phyloP scores from a whole-genome alignment of 2,113 vertebrate species.

The Miniopterus natalensis region DNA sequence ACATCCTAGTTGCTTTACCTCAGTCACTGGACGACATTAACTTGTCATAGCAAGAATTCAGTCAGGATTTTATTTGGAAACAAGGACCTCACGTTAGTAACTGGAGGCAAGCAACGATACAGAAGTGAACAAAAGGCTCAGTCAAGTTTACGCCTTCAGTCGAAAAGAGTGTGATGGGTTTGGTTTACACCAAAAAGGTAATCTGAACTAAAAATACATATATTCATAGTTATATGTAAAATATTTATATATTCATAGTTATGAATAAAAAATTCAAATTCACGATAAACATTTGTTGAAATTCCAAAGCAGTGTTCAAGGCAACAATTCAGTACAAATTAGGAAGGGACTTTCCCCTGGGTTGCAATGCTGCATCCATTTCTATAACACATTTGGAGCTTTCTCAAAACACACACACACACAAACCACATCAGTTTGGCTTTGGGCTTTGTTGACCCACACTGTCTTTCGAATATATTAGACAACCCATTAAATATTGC shows the following conservation, averaged over 20 bases:
- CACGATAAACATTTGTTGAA: neutral
- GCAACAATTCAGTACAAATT: neutral
- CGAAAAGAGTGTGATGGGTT: neutral
- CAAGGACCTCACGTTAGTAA: neutral
- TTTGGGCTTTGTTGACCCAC: neutral
- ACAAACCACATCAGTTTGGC: neutral
- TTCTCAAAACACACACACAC: neutral
- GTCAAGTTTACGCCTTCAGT: neutral
- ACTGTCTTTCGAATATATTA: slow-evolving; percentile 3
- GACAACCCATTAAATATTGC: neutral
- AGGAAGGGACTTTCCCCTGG: neutral
- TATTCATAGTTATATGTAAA: neutral
- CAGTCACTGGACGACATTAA: neutral
- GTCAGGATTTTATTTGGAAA: neutral
- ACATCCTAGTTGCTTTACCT: neutral
- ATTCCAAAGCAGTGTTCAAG: slow-evolving; percentile 28
- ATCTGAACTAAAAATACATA: slow-evolving; percentile 12
- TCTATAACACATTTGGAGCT: neutral
- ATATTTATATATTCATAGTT: neutral
- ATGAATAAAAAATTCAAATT: neutral
- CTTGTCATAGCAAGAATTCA: neutral
- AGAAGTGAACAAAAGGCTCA: neutral
- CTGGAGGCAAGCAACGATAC: neutral
- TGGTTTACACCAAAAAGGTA: neutral
- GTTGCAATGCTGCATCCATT: neutral